Conservation (phyloP, 2,797 vertebrate genomes). For the Lindbergichthys nudifrons region DNA sequence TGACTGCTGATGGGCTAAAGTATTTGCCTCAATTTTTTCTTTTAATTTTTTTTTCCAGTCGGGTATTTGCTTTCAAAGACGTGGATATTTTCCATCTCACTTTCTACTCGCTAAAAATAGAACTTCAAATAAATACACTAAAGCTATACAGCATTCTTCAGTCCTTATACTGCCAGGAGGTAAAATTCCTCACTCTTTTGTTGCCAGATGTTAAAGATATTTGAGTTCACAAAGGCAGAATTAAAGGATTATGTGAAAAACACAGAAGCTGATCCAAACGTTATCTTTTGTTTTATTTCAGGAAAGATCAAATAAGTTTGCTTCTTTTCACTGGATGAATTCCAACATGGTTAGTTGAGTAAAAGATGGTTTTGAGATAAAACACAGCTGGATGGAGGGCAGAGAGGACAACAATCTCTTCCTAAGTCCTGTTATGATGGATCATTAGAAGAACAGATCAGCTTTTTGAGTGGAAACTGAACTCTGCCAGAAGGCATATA, state of each 20-base stretch:
- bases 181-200: slow-evolving; percentile 48
- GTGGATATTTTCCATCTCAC: slow-evolving; percentile 69
- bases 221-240: slow-evolving; percentile 52
- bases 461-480: slow-evolving; percentile 16
- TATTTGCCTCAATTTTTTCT: slow-evolving; percentile 65
- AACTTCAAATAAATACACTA: slow-evolving; percentile 62
- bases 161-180: slow-evolving; percentile 40
- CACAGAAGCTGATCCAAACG: slow-evolving; percentile 14
- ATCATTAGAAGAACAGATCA: slow-evolving; percentile 30
- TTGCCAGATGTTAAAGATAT: slow-evolving; percentile 51
- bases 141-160: slow-evolving; percentile 38
- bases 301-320: slow-evolving; percentile 7
- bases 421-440: slow-evolving; percentile 33
- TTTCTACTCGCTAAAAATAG: slow-evolving; percentile 69
- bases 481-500: background rate
- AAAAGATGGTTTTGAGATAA: slow-evolving; percentile 53
- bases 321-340: slow-evolving; percentile 41
- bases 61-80: slow-evolving; percentile 70
- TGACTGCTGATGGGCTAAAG: slow-evolving; percentile 67
- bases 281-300: slow-evolving; percentile 37
- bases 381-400: slow-evolving; percentile 45
- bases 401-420: slow-evolving; percentile 32
- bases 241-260: slow-evolving; percentile 48
- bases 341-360: slow-evolving; percentile 26
- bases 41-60: slow-evolving; percentile 60